These are phyloP conservation scores for Heteronetta atricapilla DNA, from an alignment of 2,113 vertebrate species.

Conservation along the genomic window DNA sequence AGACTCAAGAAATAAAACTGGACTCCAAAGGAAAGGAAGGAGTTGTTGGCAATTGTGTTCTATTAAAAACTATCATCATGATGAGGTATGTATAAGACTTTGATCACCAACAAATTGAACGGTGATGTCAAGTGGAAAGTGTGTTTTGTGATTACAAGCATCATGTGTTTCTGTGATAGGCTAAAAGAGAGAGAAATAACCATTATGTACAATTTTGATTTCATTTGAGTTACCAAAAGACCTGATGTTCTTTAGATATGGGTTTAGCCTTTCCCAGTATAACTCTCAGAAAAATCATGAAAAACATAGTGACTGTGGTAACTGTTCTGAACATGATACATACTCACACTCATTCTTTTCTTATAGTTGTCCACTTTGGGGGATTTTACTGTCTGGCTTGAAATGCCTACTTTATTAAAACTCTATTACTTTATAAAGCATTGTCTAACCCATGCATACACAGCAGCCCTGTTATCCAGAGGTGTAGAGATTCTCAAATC, in stretches of 20 bases:
- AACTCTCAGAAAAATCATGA: not conserved
- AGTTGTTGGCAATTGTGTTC: not conserved
- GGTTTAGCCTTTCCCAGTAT: not conserved
- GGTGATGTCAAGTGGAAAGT: not conserved
- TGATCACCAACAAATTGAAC: not conserved
- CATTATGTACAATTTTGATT: not conserved
- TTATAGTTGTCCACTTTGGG: not conserved
- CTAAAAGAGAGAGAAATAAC: not conserved
- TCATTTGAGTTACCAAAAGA: not conserved
- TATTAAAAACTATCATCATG: not conserved
- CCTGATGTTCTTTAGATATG: not conserved
- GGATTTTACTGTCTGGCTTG: not conserved
- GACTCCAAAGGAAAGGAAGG: not conserved
- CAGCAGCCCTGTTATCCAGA: not conserved
- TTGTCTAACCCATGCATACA: not conserved
- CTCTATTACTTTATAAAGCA: not conserved
- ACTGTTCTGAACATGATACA: not conserved
- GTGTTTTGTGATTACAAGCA: not conserved
- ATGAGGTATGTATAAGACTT: not conserved
- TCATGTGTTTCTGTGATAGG: not conserved
- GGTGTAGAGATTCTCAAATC: not conserved
- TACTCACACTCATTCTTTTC: not conserved
- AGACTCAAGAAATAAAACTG: not conserved
- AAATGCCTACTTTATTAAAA: not conserved
- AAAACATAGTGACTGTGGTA: not conserved